Conservation (phyloP, 2,797 vertebrate species). For the Tolypeutes matacus region DNA sequence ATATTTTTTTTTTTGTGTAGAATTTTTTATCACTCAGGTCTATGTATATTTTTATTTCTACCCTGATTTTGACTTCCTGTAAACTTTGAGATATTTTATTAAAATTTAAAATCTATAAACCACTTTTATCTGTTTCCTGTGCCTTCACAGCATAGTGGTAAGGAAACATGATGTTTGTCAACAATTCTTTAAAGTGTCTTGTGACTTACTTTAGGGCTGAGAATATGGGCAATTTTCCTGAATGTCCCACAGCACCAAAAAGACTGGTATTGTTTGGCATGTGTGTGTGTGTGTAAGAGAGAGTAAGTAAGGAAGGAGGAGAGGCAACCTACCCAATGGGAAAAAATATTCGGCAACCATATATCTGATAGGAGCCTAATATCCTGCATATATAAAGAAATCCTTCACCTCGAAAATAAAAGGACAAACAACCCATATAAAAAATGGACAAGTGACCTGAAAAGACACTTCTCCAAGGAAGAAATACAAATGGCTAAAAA, state of each 20-base stretch:
- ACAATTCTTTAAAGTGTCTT: neutral
- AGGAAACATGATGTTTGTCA: neutral
- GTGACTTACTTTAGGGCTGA: neutral
- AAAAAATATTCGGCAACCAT: too few relatives aligned
- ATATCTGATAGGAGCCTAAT: too few relatives aligned
- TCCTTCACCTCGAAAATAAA: too few relatives aligned
- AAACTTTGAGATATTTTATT: neutral
- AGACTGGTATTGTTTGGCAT: neutral
- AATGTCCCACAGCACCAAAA: neutral
- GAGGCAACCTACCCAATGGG: too few relatives aligned
- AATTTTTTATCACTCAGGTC: neutral
- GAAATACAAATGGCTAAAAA: too few relatives aligned
- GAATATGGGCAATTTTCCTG: neutral
- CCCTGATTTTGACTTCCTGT: neutral
- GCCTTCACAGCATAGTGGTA: neutral
- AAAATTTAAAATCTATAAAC: neutral
- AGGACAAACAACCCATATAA: too few relatives aligned
- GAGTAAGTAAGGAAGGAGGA: neutral
- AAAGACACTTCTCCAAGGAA: too few relatives aligned
- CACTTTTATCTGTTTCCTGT: neutral
- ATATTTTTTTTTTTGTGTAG: too few relatives aligned
- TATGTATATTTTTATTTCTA: constrained; percentile 19
- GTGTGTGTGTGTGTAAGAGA: neutral
- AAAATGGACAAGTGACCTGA: too few relatives aligned
- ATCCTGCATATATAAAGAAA: too few relatives aligned